Percentiles rank a stretch among this genome's conserved stretches.
Conservation (phyloP, 2,888 invertebrate species). For the Aelia acuminata region DNA sequence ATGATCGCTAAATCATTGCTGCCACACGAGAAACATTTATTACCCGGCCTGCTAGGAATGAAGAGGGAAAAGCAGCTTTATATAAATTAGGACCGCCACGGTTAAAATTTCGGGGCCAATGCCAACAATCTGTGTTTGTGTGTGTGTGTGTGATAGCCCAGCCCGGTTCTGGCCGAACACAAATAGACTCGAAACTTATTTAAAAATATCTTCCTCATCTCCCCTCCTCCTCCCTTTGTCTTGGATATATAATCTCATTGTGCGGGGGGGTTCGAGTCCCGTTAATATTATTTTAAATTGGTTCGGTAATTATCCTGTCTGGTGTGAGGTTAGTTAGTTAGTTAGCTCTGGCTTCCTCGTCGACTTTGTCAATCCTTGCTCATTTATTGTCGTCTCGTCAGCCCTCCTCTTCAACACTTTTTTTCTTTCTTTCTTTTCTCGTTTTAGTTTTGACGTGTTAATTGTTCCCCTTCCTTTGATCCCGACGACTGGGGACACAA, state of each 20-base stretch:
- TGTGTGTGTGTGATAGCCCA: slow-evolving; percentile 11
- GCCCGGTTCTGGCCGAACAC: neutral
- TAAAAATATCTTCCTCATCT: neutral
- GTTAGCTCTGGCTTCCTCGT: neutral
- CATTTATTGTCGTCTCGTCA: slow-evolving; percentile 15
- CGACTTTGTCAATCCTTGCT: neutral
- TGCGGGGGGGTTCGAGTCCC: neutral
- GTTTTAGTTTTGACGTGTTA: slow-evolving; percentile 30
- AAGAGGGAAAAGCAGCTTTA: slow-evolving; percentile 51
- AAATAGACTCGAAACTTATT: neutral
- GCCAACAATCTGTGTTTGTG: slow-evolving; percentile 54
- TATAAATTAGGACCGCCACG: slow-evolving; percentile 56
- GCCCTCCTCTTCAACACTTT: neutral
- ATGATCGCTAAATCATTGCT: slow-evolving; percentile 28
- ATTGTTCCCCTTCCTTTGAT: slow-evolving; percentile 5
- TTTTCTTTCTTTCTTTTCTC: neutral
- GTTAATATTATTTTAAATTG: slow-evolving; percentile 27
- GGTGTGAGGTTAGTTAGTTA: neutral
- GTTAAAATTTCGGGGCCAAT: slow-evolving; percentile 55
- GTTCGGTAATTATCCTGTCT: slow-evolving; percentile 5
- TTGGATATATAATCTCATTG: neutral
- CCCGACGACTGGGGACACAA: neutral
- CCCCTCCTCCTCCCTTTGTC: neutral
- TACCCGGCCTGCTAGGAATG: slow-evolving; percentile 14
- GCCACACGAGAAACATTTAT: slow-evolving; percentile 26